Base-by-base conservation (phyloP, 2,888 invertebrate genomes). In the Mimas tiliae region DNA sequence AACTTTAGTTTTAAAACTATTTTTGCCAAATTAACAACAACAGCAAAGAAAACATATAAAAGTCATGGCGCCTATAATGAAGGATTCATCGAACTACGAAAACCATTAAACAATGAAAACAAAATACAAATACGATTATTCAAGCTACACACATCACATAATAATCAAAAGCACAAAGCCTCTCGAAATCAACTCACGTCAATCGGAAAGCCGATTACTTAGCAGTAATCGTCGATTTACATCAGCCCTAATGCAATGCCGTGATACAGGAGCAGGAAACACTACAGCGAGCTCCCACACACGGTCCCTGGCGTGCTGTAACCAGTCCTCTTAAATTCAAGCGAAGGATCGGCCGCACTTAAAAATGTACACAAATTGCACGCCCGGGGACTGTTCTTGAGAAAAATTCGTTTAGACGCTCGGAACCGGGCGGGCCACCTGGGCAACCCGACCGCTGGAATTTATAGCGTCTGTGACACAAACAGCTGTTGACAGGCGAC, bases 291-390 rank as follows among this genome's bases (percentile, higher is more conserved):
- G 51, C 4, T 42, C 42, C 16, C 19, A 42, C 58, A 19, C 16
- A 8, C n/a, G 4, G 6, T 50, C 50, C 19, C 50, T 19, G 9
- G 50, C 55, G 55, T 52, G 1, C 27, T 4, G 38, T n/a, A 38
- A 58, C 11, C 34, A 16, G 6, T 16, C 34, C 42, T 19, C 19
- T 6, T 42, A 42, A 42, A 58, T 42, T 58, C 12, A 7, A 55
- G 4, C 52, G 12, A 33, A 78, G 73, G 80, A 80, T 79, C 74
- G 74, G 76, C 69, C 70, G 72, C 74, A 76, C 58, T 81, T 80
- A 81, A 81, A 81, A 79, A 81, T 83, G 78, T 78, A 81, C 74
- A 78, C 71, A 74, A 77, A 81, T 78, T 69, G 74, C 66, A 65
- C 76, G 65, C 68, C 34, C 62, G 78, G 77, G 78, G 67, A 62